Base-by-base conservation (phyloP, 2,797 vertebrate genomes). In the Emys orbicularis region DNA sequence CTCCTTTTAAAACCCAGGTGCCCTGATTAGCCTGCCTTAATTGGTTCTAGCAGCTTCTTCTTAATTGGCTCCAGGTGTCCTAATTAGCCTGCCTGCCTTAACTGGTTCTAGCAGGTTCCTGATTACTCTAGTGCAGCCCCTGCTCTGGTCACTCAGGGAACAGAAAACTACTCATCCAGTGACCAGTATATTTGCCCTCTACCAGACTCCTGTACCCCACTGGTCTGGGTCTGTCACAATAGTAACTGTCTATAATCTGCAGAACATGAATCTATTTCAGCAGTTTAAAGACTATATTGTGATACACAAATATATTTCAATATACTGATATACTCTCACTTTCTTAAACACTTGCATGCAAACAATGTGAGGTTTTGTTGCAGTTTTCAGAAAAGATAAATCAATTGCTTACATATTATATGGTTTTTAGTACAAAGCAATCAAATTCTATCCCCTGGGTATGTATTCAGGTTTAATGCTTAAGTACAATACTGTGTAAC, bases 241-340 rank as follows among this genome's bases (percentile, higher is more conserved):
- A 44, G 13, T 44, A 84, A 76, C 81, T 89, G 27, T 94, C 9
- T 93, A 49, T 91, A 85, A 87, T 95, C 27, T 90, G 79, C 11
- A 15, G 90, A 88, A 68, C 44, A 31, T 89, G 79, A 92, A 93
- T 95, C 88, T 95, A 49, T 92, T 95, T 91, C 82, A 88, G 53
- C n/a, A 79, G 34, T 88, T 95, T 81, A 92, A 86, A 76, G 52
- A 84, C 6, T 86, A 27, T 52, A 91, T 56, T 47, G 53, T 11
- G 85, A 83, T 59, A n/a, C 15, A 21, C 25, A 82, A 25, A 95
- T 90, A 57, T 44, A 44, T 93, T 94, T 88, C 49, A 91, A 81
- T 47, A 83, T 41, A 27, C 13, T 53, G 34, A 53, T n/a, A 4
- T 49, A 13, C 12, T 92, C 90, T n/a, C 89, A 84, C 31, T 50